Conservation (phyloP, 1,140 invertebrate species). For the Drosophila busckii region DNA sequence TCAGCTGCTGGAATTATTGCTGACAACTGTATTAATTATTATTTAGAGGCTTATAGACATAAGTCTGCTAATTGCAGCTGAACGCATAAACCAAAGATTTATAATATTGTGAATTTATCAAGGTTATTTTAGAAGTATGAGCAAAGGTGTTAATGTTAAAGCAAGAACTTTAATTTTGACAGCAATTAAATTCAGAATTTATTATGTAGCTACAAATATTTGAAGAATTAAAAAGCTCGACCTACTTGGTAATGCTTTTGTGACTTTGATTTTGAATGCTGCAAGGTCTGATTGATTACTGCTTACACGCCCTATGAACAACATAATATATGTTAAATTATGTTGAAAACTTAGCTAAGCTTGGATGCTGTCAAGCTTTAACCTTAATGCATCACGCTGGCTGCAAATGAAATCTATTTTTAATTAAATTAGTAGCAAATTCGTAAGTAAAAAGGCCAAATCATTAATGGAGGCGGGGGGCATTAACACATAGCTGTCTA, state of each 20-base stretch:
- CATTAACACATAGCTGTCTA: constrained; percentile 11
- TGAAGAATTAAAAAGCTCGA: no score
- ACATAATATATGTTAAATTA: constrained; percentile 13
- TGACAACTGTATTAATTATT: constrained; percentile 32
- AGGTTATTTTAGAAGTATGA: no score
- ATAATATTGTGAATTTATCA: no score
- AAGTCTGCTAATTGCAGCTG: constrained; percentile 21
- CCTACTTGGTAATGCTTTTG: constrained; percentile 18
- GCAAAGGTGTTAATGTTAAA: no score
- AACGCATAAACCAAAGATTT: constrained; percentile 15
- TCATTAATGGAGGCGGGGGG: constrained; percentile 11
- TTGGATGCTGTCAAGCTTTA: background rate
- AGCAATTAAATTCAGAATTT: no score
- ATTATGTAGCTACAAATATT: no score
- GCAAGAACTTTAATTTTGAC: no score
- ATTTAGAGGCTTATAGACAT: constrained; percentile 23
- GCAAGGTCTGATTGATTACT: constrained; percentile 32
- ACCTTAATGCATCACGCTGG: no score
- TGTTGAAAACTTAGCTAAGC: background rate
- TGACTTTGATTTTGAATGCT: constrained; percentile 60
- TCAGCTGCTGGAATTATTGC: constrained; percentile 40
- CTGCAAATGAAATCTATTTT: constrained; percentile 32
- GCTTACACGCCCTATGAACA: constrained; percentile 8
- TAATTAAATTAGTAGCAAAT: constrained; percentile 46
- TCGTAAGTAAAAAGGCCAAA: constrained; percentile 60